These are phyloP conservation scores for Hydroisotoma schaefferi DNA, from an alignment of 2,888 invertebrate genomes.

Conservation along the genomic window DNA sequence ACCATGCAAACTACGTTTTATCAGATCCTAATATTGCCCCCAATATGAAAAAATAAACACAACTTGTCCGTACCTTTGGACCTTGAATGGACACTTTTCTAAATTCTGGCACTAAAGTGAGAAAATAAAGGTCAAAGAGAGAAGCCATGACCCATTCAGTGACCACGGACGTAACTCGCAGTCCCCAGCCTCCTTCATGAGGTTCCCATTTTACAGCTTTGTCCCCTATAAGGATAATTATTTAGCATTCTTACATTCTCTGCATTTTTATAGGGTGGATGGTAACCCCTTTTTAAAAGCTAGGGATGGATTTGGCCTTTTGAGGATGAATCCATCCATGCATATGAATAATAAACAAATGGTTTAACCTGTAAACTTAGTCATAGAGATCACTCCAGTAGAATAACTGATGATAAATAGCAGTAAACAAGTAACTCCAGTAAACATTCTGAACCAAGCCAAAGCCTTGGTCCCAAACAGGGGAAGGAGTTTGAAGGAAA, in stretches of 20 bases:
- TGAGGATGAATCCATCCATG: too few species aligned
- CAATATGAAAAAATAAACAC: too few species aligned
- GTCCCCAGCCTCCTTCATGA: slow-evolving; percentile 62
- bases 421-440: slow-evolving; percentile 36
- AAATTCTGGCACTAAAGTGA: slow-evolving; percentile 65
- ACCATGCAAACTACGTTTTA: too few species aligned
- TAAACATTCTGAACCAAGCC: slow-evolving; percentile 45
- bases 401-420: slow-evolving; percentile 34
- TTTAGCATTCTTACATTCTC: background rate
- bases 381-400: slow-evolving; percentile 33
- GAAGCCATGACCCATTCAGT: slow-evolving; percentile 66
- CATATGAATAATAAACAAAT: background rate
- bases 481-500: slow-evolving; percentile 39
- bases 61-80: slow-evolving; percentile 58
- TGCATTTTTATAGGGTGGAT: background rate
- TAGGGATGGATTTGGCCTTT: background rate
- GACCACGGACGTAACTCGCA: slow-evolving; percentile 62
- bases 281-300: background rate
- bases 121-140: slow-evolving; percentile 61
- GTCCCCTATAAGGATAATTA: slow-evolving; percentile 50
- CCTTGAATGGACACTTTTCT: slow-evolving; percentile 58
- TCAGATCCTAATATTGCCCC: too few species aligned
- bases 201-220: slow-evolving; percentile 57
- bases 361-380: slow-evolving; percentile 35
- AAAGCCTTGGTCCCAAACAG: slow-evolving; percentile 31